These are phyloP conservation scores for Datnioides undecimradiatus DNA, from an alignment of 2,113 vertebrate species.

Conservation along the genomic window DNA sequence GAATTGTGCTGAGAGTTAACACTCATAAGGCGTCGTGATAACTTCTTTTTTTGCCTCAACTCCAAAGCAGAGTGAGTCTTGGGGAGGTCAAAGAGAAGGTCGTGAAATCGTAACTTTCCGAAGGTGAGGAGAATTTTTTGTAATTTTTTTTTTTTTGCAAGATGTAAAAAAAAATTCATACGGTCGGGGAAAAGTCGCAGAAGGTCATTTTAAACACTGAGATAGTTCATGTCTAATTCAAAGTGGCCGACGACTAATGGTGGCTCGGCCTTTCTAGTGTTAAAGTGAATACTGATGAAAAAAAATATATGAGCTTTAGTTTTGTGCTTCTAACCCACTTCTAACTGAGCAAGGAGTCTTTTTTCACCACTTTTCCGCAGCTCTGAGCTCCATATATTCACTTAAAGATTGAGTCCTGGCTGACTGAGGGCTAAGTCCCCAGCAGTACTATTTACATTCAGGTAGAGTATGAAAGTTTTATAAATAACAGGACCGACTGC, in stretches of 20 bases:
- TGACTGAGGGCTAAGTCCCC: constrained; percentile 15
- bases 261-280: not conserved
- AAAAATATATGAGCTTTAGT: constrained; percentile 14
- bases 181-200: not conserved
- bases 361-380: not conserved
- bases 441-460: constrained; percentile 35
- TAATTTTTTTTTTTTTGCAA: not conserved
- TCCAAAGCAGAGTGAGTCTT: not conserved
- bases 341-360: constrained; percentile 6
- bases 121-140: not conserved
- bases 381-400: constrained; percentile 13
- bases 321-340: constrained; percentile 13
- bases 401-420: constrained; percentile 17
- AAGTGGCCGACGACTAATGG: constrained; percentile 3
- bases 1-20: not conserved
- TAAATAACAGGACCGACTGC: constrained; percentile 39
- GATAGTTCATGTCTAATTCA: constrained; percentile 38
- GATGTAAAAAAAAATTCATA: constrained; percentile 2
- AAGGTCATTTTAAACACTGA: constrained; percentile 8
- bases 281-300: constrained; percentile 26
- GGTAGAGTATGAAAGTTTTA: constrained; percentile 43
- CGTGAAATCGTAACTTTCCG: not conserved
- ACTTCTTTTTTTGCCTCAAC: not conserved
- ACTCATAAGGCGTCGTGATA: not conserved
- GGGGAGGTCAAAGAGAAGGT: not conserved